Evolutionary conservation across 2,797 vertebrate genomes (phyloP), one percentile per base, ranked within the genome.

Genomic region (Rhinophrynus dorsalis): DNA sequence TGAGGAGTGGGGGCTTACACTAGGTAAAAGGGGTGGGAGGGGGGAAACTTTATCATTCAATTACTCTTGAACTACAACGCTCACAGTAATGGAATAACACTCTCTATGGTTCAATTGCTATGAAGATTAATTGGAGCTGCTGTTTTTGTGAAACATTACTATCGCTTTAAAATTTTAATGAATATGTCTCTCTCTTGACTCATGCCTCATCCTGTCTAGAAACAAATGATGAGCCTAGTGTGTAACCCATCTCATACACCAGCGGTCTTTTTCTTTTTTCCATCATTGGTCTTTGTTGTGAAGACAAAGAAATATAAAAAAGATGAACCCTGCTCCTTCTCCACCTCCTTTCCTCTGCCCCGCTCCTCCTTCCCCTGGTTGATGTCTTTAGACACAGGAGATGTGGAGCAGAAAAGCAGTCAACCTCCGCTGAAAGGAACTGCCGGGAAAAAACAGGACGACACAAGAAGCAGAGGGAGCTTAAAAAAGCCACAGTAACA

Each of bases 401-500:
- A 69, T 48, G 30, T 45, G 21, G 67, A 70, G 18, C 61, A 66
- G 74, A 75, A 67, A 60, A 64, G 50, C 47, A 44, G 24, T 33
- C 67, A 61, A 10, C 45, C 60, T 33, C 54, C 44, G 13, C 26
- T 44, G 12, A 60, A 74, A 74, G 27, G 45, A n/a, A 10, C 45
- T n/a, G 24, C 30, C 5, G 30, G 32, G 61, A 66, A 60, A 40
- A 60, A 54, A 38, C 38, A 64, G 7, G 70, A 73, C 48, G 70
- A 73, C 33, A 23, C 70, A 18, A 66, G 56, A 55, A 67, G n/a
- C 70, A 73, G 70, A 54, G 51, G 27, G 7, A 73, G 62, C 45
- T 66, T 54, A 73, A 73, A 73, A 73, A 73, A 73, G 70, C 12
- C 70, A 17, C 62, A 73, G 47, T 73, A 73, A 73, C 40, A 60